Evolutionary conservation across 1,140 invertebrate genomes (phyloP), one percentile per base, ranked within the genome.

Genomic region (Drosophila lacertosa): DNA sequence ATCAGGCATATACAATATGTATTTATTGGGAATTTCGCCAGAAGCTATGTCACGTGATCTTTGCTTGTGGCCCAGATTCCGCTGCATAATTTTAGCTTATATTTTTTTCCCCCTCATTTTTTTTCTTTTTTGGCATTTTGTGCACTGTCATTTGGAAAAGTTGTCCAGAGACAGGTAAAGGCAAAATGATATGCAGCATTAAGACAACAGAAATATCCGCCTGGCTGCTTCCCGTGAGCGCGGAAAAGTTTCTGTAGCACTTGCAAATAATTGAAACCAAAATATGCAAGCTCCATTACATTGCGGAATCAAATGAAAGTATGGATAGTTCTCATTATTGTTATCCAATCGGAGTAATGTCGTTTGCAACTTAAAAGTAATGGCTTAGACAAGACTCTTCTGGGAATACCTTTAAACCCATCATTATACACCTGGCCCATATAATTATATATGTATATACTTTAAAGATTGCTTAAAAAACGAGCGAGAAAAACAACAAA

Each of bases 91-190:
- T 62, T 53, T 11, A 68, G 45, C 37, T 39, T 51, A 47, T 63
- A 32, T 26, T 54, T 32, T 40, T 48, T 33, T 20, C 20, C 39
- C 50, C 24, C 18, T 11, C 13, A 35, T 55, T 15, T 50, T 54
- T 24, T 32, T 16, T 18, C 37, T 55, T 39, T 53, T 20, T 45
- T 26, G 50, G 48, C 33, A 47, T 58, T 79, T 78, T 74, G 26
- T 75, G 76, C 64, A 35, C 16, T 48, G 40, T 78, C 76, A 78
- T 78, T 69, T 78, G 75, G 62, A 74, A 78, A 79, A 74, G 51
- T 73, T 78, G 72, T 69, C 63, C 35, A 53, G 42, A 37, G 47
- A 42, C 15, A 37, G 60, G 53, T 24, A 26, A n/a, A n/a, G n/a
- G 51, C 48, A 22, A 68, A 68, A 63, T 68, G 45, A 68, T 54